A percentile compares a stretch with the other conserved stretches of the same genome.
Conservation (phyloP, 2,888 invertebrate species). For the Elgonia sp. region DNA sequence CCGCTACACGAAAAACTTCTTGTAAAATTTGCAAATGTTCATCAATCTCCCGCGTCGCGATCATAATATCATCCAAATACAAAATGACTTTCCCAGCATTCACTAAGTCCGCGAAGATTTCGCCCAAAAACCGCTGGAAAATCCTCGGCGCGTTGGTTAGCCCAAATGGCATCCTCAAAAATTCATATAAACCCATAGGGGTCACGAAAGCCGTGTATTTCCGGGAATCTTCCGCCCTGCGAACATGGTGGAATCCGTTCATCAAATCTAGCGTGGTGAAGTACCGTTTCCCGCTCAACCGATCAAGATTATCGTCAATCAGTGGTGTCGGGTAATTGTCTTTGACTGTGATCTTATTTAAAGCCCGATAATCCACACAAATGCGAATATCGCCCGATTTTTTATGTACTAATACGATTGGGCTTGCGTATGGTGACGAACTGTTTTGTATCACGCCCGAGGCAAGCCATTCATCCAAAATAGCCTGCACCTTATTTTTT, state of each 20-base stretch:
- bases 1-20: no score
- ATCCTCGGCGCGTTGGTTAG: conserved; percentile 63
- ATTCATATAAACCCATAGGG: neutral
- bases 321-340: conserved; percentile 2
- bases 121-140: conserved; percentile 20
- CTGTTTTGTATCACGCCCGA: no score
- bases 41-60: neutral
- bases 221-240: neutral
- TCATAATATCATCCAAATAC: conserved; percentile 33
- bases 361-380: conserved; percentile 32
- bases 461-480: no score
- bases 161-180: conserved; percentile 28
- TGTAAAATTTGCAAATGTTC: no score
- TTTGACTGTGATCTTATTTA: neutral
- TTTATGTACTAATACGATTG: conserved; percentile 30
- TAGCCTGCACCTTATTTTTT: no score
- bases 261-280: neutral
- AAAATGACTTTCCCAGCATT: conserved; percentile 24
- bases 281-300: neutral
- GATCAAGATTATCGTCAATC: conserved; percentile 39
- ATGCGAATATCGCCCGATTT: conserved; percentile 32
- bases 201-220: neutral
- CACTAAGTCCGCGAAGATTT: conserved; percentile 18
- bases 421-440: conserved; percentile 13
- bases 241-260: neutral